Evolutionary conservation across 2,113 vertebrate species (phyloP).

Genomic region (Seriola dumerili): DNA sequence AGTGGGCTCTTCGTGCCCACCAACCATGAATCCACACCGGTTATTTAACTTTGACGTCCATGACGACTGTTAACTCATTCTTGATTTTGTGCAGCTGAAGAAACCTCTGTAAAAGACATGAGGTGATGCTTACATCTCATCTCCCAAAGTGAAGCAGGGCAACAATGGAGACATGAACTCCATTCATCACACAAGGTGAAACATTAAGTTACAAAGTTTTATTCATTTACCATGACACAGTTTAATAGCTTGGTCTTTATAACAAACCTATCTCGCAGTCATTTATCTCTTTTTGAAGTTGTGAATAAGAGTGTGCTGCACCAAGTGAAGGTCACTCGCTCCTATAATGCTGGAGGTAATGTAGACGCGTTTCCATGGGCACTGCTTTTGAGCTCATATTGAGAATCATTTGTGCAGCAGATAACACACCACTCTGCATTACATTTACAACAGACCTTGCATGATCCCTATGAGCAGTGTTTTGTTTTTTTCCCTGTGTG

Average conservation of each 20-base stretch:
- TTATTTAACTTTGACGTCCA: neutral
- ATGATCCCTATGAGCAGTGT: neutral
- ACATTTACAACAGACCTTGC: neutral
- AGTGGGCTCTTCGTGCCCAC: neutral
- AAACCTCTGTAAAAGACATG: neutral
- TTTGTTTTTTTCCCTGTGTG: neutral
- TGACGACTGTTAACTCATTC: neutral
- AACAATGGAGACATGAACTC: neutral
- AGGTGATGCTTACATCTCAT: neutral
- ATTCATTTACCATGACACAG: neutral
- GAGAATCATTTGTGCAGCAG: neutral
- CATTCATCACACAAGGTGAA: neutral
- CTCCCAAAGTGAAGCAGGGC: neutral
- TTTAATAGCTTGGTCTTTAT: neutral
- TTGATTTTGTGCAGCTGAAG: neutral
- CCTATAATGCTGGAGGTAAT: neutral
- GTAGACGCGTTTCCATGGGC: constrained; percentile 32
- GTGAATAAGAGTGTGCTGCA: neutral
- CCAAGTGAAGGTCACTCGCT: neutral
- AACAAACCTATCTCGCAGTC: neutral
- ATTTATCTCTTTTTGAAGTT: neutral
- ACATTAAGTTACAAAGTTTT: neutral
- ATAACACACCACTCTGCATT: constrained; percentile 3
- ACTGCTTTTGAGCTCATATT: constrained; percentile 17
- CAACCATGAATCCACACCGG: neutral